Percentiles rank a stretch among this genome's conserved stretches.
Conservation (phyloP, 1,140 invertebrate genomes). For the Macrocentrus cingulum region DNA sequence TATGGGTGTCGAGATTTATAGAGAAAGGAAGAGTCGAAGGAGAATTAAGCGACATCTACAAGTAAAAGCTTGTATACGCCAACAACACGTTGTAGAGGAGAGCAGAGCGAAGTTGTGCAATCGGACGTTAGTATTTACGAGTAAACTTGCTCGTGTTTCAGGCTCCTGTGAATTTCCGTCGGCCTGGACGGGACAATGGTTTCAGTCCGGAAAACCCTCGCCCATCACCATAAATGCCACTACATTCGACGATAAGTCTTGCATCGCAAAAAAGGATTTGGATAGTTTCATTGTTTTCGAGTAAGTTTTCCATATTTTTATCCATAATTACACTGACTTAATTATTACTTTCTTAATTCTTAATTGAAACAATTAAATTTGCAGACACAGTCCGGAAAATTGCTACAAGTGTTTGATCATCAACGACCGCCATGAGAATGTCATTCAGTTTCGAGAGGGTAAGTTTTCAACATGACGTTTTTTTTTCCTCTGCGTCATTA, state of each 20-base stretch:
- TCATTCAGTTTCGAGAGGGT: constrained; percentile 72
- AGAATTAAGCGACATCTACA: constrained; percentile 26
- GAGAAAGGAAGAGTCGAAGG: constrained; percentile 18
- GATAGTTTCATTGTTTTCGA: constrained; percentile 57
- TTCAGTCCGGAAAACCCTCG: constrained; percentile 53
- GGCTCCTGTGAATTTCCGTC: constrained; percentile 57
- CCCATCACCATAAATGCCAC: constrained; percentile 55
- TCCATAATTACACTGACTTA: too few species aligned
- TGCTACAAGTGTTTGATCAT: constrained; percentile 68
- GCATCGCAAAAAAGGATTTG: constrained; percentile 50
- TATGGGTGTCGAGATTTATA: constrained; percentile 6
- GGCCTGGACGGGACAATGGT: constrained; percentile 61
- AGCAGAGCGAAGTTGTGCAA: constrained; percentile 6
- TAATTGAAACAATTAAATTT: too few species aligned
- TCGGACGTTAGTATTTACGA: constrained; percentile 28
- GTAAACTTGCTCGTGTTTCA: constrained; percentile 38
- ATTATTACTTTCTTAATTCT: too few species aligned
- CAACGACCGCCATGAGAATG: constrained; percentile 65
- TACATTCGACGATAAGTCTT: constrained; percentile 54
- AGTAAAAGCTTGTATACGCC: background rate
- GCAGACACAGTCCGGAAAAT: constrained; percentile 43
- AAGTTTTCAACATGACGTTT: constrained; percentile 54
- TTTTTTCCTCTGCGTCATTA: too few species aligned
- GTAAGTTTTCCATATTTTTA: constrained; percentile 42
- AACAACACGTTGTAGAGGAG: background rate